Evolutionary conservation across 1,140 invertebrate genomes (phyloP).

Genomic region (Drosophila nigromelanica): DNA sequence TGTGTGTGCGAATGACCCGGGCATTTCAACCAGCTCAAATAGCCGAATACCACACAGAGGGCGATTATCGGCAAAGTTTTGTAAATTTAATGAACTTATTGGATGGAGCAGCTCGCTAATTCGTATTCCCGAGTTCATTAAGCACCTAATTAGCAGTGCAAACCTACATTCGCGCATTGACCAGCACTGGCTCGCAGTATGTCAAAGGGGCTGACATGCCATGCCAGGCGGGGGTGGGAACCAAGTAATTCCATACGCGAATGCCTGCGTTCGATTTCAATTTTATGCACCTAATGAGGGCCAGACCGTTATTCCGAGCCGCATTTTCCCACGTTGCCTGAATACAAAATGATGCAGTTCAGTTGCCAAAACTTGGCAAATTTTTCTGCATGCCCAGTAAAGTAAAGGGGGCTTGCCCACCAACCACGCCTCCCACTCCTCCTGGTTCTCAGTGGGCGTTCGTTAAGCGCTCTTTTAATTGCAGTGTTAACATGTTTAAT

Average conservation of each 20-base stretch:
- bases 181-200: slow-evolving; percentile 20
- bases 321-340: slow-evolving; percentile 5
- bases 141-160: slow-evolving; percentile 50
- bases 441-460: not conserved
- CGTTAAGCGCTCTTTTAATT: slow-evolving; percentile 60
- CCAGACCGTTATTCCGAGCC: slow-evolving; percentile 25
- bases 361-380: slow-evolving; percentile 3
- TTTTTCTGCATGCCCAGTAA: slow-evolving; percentile 2
- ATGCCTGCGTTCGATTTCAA: slow-evolving; percentile 28
- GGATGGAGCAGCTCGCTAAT: slow-evolving; percentile 30
- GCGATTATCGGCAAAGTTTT: slow-evolving; percentile 10
- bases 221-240: not conserved
- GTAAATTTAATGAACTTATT: slow-evolving; percentile 73
- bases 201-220: not conserved
- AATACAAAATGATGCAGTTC: slow-evolving; percentile 5
- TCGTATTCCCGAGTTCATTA: slow-evolving; percentile 31
- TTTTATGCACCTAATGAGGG: not conserved
- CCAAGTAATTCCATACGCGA: slow-evolving; percentile 4
- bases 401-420: not conserved
- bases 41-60: slow-evolving; percentile 18
- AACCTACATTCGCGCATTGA: not conserved
- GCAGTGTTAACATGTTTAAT: slow-evolving; percentile 81
- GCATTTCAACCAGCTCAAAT: slow-evolving; percentile 19
- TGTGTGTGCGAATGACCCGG: not conserved
- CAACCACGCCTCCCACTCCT: not conserved